Evolutionary conservation across 2,888 invertebrate genomes (phyloP).

Genomic region (Yponomeuta malinellus): DNA sequence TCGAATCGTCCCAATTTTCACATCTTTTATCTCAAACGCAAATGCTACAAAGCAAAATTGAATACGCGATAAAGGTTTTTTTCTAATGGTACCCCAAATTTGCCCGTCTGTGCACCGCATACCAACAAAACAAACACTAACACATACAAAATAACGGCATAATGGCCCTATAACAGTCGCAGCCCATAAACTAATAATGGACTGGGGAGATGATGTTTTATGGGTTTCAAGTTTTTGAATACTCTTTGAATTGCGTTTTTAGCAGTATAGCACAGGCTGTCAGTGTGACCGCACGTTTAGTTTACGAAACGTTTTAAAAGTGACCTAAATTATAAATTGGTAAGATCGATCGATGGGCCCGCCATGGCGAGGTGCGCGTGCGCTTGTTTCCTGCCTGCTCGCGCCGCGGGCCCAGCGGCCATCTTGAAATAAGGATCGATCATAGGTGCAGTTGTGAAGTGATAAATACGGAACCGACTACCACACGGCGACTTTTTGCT

Average conservation of each 20-base stretch:
- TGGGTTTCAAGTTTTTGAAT: slow-evolving; percentile 69
- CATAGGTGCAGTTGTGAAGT: slow-evolving; percentile 72
- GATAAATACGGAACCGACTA: slow-evolving; percentile 50
- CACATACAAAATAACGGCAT: slow-evolving; percentile 66
- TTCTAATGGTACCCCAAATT: slow-evolving; percentile 57
- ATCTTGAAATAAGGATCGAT: slow-evolving; percentile 70
- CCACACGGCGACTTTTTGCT: neutral
- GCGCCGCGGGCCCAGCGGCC: slow-evolving; percentile 58
- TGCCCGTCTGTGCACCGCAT: slow-evolving; percentile 59
- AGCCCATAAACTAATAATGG: slow-evolving; percentile 73
- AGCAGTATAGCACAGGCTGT: slow-evolving; percentile 62
- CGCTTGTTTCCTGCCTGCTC: slow-evolving; percentile 62
- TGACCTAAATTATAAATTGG: slow-evolving; percentile 44
- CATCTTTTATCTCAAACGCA: neutral
- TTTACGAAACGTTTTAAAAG: slow-evolving; percentile 20
- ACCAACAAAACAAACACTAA: slow-evolving; percentile 67
- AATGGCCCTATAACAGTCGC: slow-evolving; percentile 69
- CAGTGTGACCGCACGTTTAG: slow-evolving; percentile 53
- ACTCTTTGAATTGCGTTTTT: slow-evolving; percentile 55
- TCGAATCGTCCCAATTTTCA: neutral
- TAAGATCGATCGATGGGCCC: slow-evolving; percentile 55
- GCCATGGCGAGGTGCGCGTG: slow-evolving; percentile 52
- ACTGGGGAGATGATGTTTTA: slow-evolving; percentile 70
- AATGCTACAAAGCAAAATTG: slow-evolving; percentile 27
- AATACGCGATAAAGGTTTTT: slow-evolving; percentile 40